Evolutionary conservation across 1,140 invertebrate species (phyloP), one percentile per base, ranked within the genome.

Genomic region (Papilio dardanus): DNA sequence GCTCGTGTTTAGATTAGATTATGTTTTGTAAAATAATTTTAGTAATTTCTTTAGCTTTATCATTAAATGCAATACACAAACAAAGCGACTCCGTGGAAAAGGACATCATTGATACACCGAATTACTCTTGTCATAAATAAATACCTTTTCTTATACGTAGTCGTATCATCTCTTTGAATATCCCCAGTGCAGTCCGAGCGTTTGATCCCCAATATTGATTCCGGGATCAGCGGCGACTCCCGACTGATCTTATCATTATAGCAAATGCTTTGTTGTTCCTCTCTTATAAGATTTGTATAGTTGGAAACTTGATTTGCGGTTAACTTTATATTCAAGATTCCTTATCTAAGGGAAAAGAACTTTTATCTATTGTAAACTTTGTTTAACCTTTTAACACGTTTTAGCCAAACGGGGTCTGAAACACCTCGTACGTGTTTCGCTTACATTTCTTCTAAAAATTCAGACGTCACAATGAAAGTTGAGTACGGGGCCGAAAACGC

Each of bases 191-290:
- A 74, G 30, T 71, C 76, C 74, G 77, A 54, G 74, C 81, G 81
- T 84, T 86, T 92, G 88, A 92, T 92, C 87, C 88, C 83, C 81
- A 84, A 89, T 92, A 92, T 92, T 92, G 90, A 92, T 92, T 92
- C 82, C 74, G 79, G 85, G 87, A 86, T 90, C 86, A 88, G 80
- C 68, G 81, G 73, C 71, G 83, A 75, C 78, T 85, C 77, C 74
- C 69, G 80, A 74, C 71, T 58, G 86, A 89, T 90, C 83, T 87
- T 92, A 92, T 92, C 90, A 88, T 90, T 88, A 84, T 89, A 89
- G 89, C 88, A 89, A 90, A 90, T 89, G 83, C 79, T 79, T 78
- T 81, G 75, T 79, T 74, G 71, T 83, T 79, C 77, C 79, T 79
- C 82, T 76, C 75, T 77, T 82, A 74, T 66, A 79, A 77, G 81